Evolutionary conservation across 1,140 invertebrate genomes (phyloP), one percentile per base, ranked within the genome.

Genomic region (Pectinophora gossypiella): DNA sequence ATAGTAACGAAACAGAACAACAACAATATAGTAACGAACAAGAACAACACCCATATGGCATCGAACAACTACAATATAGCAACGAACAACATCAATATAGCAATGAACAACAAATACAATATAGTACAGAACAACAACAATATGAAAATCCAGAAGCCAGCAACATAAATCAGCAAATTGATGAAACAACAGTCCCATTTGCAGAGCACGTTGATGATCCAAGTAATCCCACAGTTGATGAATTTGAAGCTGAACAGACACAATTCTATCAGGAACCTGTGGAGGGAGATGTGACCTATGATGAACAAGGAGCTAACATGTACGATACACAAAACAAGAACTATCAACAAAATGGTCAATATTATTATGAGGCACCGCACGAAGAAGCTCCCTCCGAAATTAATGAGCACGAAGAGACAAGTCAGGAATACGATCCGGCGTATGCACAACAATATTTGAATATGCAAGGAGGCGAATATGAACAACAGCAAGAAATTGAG

Each of bases 361-460:
- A 74, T 53, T 59, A 49, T 46, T 78, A 77, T 40, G 67, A 79
- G 48, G 53, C 38, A 23, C 48, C 47, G 19, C 62, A 72, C 46
- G 61, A 79, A 56, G 55, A 71, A 51, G 52, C 59, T 20, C 76
- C 80, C 54, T 52, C 64, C 18, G 67, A 77, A 53, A 59, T 71
- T 20, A 73, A 75, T 36, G 75, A 78, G 56, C 65, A 76, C 38
- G 72, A 72, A 61, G 75, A 76, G 56, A 50, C 72, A 4, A 65
- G 54, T 10, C 59, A 74, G 51, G 64, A 53, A 12, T 83, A 84
- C 50, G 78, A 84, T 61, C 78, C 66, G 48, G 66, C 51, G 52
- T 83, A 83, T 18, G 57, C 74, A 49, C 59, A 76, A 50, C 76
- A 83, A 48, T 83, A 82, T 59, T 54, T 35, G 5, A 53, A 44